A percentile compares a stretch with the other conserved stretches of the same genome.
These are phyloP conservation scores for Leucoraja erinaceus DNA, from an alignment of 2,113 vertebrate genomes.

Conservation along the genomic window DNA sequence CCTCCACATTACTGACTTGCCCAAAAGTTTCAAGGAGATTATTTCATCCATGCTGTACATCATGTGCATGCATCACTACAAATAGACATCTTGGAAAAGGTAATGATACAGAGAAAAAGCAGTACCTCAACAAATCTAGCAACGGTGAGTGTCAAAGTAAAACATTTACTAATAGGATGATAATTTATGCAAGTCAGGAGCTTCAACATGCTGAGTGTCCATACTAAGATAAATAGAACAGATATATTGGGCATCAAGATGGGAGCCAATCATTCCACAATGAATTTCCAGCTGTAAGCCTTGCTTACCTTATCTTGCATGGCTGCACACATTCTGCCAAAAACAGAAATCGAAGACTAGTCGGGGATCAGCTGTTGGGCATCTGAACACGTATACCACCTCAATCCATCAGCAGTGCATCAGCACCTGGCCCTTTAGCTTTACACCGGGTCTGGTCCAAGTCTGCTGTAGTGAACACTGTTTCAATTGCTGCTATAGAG, in stretches of 20 bases:
- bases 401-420: too few species aligned
- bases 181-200: background rate
- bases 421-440: too few species aligned
- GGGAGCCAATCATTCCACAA: too few species aligned
- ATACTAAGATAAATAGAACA: background rate
- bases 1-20: background rate
- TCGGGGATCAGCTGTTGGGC: too few species aligned
- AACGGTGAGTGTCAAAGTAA: background rate
- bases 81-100: background rate
- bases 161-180: background rate
- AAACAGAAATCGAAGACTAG: too few species aligned
- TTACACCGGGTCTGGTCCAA: too few species aligned
- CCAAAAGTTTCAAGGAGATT: background rate
- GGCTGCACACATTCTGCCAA: too few species aligned
- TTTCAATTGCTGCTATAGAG: too few species aligned
- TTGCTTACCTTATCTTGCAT: too few species aligned
- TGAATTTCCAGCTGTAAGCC: too few species aligned
- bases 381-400: too few species aligned
- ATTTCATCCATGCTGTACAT: background rate
- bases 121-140: background rate
- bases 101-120: background rate
- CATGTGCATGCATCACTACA: background rate
- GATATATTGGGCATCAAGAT: background rate
- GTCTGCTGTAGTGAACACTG: too few species aligned
- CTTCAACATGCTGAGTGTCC: background rate